phyloP scores from a whole-genome alignment of 1,140 invertebrate genomes.

The Adoxophyes honmai region DNA sequence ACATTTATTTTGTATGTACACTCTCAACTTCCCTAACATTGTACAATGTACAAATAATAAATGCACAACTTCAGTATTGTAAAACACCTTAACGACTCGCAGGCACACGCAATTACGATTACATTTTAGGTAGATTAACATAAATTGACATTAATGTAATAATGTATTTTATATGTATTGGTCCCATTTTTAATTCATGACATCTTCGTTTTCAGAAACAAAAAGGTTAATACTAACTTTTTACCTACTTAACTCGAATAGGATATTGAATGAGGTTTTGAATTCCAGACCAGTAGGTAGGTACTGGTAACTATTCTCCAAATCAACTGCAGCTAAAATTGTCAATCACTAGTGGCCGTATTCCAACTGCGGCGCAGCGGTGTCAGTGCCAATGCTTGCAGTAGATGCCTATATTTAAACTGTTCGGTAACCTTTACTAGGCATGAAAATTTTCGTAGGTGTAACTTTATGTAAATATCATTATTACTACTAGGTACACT shows the following conservation, averaged over 20 bases:
- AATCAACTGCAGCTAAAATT: conserved; percentile 54
- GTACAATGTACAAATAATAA: conserved; percentile 74
- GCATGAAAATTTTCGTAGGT: too few relatives aligned
- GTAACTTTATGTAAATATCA: not conserved
- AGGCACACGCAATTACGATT: conserved; percentile 38
- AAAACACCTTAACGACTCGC: conserved; percentile 44
- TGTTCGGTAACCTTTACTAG: conserved; percentile 1
- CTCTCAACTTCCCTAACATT: conserved; percentile 57
- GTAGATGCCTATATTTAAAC: conserved; percentile 4
- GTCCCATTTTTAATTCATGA: conserved; percentile 44
- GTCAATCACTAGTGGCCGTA: conserved; percentile 17
- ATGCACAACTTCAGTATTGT: conserved; percentile 76
- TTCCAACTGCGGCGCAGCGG: conserved; percentile 1
- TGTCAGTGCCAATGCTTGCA: conserved; percentile 3
- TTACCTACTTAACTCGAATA: not conserved
- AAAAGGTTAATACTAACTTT: not conserved
- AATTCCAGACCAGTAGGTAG: not conserved
- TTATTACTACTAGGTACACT: not conserved
- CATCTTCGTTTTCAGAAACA: not conserved
- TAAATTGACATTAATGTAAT: conserved; percentile 32
- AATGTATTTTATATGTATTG: too few relatives aligned
- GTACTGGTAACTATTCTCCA: conserved; percentile 24
- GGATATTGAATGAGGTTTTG: not conserved
- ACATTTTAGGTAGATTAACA: conserved; percentile 29
- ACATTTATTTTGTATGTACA: conserved; percentile 75